Conservation (phyloP, 2,888 invertebrate genomes). For the Protodeltote pygarga region DNA sequence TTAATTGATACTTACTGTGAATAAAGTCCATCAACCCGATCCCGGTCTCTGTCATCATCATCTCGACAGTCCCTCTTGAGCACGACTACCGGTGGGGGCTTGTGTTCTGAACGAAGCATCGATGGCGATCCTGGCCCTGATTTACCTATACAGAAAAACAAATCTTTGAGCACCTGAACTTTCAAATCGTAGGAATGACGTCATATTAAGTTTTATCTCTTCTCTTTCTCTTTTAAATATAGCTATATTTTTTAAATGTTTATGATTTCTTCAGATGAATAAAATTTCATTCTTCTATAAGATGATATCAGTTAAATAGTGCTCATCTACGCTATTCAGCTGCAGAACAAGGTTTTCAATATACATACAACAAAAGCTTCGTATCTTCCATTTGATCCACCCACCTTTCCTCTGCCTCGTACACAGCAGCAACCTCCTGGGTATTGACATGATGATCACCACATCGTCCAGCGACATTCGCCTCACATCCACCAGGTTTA, state of each 20-base stretch:
- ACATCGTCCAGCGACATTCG: constrained; percentile 99
- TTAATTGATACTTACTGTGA: constrained; percentile 81
- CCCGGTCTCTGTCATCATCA: constrained; percentile 88
- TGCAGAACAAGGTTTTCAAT: no score
- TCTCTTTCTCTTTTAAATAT: no score
- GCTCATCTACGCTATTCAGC: no score
- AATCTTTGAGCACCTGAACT: no score
- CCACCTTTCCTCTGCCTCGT: constrained; percentile 94
- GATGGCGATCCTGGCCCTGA: constrained; percentile 86
- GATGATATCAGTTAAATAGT: no score
- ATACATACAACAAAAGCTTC: no score
- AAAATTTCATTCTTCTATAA: no score
- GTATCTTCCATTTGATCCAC: no score
- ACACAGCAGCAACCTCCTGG: constrained; percentile 96
- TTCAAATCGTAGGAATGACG: no score
- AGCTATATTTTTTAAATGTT: no score
- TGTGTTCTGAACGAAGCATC: constrained; percentile 90
- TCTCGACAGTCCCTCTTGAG: constrained; percentile 95
- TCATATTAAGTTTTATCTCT: no score
- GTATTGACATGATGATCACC: constrained; percentile 99
- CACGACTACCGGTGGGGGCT: constrained; percentile 96
- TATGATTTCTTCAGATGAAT: no score
- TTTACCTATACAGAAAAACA: constrained; percentile 67
- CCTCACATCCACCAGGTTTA: constrained; percentile 98
- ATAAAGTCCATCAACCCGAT: constrained; percentile 79